A percentile compares a stretch with the other conserved stretches of the same genome.
These are phyloP conservation scores for Dunckerocampus dactyliophorus DNA, from an alignment of 2,113 vertebrate genomes.

Conservation along the genomic window DNA sequence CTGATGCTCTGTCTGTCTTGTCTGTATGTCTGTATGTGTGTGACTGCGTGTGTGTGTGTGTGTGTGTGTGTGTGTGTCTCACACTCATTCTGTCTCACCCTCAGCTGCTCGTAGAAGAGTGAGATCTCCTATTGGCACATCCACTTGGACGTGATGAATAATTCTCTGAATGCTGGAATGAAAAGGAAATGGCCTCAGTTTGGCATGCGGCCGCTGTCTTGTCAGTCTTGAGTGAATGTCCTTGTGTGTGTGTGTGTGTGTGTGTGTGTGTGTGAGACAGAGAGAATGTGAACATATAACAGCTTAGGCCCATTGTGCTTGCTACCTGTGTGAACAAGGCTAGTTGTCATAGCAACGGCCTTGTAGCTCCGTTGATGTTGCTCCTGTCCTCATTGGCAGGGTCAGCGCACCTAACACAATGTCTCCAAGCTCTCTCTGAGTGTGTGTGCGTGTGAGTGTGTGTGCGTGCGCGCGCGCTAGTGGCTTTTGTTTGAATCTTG, in stretches of 20 bases:
- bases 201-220: conserved; percentile 55
- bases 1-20: conserved; percentile 52
- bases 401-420: conserved; percentile 68
- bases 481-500: conserved; percentile 60
- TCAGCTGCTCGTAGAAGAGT: conserved; percentile 36
- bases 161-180: conserved; percentile 60
- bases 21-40: conserved; percentile 21
- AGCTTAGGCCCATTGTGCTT: conserved; percentile 70
- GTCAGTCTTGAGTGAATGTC: conserved; percentile 50
- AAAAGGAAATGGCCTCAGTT: conserved; percentile 60
- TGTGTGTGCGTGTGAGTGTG: conserved; percentile 8
- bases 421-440: conserved; percentile 39
- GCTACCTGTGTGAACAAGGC: conserved; percentile 68
- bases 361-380: conserved; percentile 71
- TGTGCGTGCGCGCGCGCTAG: conserved; percentile 13
- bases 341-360: conserved; percentile 75
- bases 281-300: conserved; percentile 61
- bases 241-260: conserved; percentile 29
- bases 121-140: conserved; percentile 52
- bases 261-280: conserved; percentile 29
- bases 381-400: conserved; percentile 72
- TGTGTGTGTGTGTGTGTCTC: conserved; percentile 21
- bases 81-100: conserved; percentile 39
- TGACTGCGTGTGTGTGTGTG: not conserved
- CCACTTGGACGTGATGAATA: conserved; percentile 58